Conservation (phyloP, 2,113 vertebrate genomes). For the Anarrhichthys ocellatus region DNA sequence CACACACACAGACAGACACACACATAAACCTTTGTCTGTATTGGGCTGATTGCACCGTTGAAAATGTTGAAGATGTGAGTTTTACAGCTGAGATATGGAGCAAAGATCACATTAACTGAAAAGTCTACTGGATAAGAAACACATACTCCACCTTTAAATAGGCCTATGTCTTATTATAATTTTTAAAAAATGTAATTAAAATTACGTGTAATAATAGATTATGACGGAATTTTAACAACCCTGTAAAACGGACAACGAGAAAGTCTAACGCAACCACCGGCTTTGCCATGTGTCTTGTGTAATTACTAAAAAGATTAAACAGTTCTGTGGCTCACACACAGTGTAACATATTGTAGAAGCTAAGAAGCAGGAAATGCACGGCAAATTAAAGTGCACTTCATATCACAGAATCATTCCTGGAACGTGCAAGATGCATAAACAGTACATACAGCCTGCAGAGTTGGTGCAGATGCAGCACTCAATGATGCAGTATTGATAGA, state of each 20-base stretch:
- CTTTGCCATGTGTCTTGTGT: not conserved
- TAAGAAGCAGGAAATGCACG: not conserved
- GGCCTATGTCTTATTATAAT: not conserved
- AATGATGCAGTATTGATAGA: not conserved
- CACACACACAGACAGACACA: constrained; percentile 66
- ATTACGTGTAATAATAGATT: not conserved
- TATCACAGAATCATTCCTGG: not conserved
- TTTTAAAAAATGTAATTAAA: not conserved
- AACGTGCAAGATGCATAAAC: not conserved
- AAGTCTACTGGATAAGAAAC: no score
- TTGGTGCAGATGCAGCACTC: not conserved
- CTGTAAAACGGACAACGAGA: not conserved
- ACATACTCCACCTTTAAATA: no score
- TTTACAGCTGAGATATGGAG: not conserved
- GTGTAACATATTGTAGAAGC: not conserved
- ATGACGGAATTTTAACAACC: not conserved
- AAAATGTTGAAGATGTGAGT: not conserved
- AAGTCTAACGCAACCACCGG: no score
- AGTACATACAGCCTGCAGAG: not conserved
- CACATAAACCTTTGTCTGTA: constrained; percentile 16
- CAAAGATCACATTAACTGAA: not conserved
- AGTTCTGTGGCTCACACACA: not conserved
- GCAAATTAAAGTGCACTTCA: not conserved
- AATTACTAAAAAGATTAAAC: not conserved
- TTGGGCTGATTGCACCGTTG: not conserved